Evolutionary conservation across 2,888 invertebrate species (phyloP).

Genomic region (Geotrupes spiniger): DNA sequence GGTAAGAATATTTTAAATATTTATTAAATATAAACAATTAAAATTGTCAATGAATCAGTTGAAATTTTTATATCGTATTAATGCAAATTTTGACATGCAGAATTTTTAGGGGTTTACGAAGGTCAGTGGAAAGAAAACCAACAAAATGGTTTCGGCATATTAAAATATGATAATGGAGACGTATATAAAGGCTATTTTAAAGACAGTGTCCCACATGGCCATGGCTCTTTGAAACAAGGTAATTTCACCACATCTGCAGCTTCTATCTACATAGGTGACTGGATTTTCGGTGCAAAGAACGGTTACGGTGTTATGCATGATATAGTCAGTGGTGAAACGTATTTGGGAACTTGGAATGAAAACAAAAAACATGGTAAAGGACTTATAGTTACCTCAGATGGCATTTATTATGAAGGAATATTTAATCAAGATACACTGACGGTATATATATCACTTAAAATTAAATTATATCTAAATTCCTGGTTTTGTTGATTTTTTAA

Average conservation of each 20-base stretch:
- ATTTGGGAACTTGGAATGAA: constrained; percentile 85
- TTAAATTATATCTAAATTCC: neutral
- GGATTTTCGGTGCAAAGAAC: constrained; percentile 71
- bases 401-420: constrained; percentile 86
- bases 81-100: neutral
- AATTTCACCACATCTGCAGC: constrained; percentile 72
- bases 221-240: constrained; percentile 79
- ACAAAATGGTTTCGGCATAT: constrained; percentile 76
- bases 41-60: neutral
- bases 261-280: constrained; percentile 87
- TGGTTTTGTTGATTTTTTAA: too few relatives aligned
- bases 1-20: constrained; percentile 49
- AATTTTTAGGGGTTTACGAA: constrained; percentile 66
- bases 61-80: neutral
- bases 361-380: constrained; percentile 82
- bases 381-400: constrained; percentile 82
- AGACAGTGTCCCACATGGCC: constrained; percentile 80
- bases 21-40: constrained; percentile 10
- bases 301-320: constrained; percentile 91
- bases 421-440: constrained; percentile 77
- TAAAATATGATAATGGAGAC: constrained; percentile 75
- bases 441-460: constrained; percentile 60
- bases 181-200: constrained; percentile 85
- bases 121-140: constrained; percentile 80
- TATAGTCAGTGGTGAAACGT: constrained; percentile 82